Conservation (phyloP, 1,140 invertebrate species). For the Argopecten irradians region DNA sequence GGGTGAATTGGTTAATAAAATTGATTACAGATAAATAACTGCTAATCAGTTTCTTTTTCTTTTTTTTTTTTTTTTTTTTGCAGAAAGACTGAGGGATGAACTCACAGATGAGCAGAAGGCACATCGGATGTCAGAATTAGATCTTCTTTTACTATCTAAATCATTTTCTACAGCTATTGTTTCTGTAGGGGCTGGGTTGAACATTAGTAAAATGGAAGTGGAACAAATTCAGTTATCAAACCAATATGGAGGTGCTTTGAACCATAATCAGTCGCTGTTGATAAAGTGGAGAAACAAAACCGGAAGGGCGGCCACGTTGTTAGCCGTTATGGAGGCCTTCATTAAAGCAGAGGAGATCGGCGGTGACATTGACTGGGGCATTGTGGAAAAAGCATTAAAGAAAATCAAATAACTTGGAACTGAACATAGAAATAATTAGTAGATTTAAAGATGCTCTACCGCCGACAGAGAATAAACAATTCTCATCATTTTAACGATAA, state of each 20-base stretch:
- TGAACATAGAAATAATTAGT: no score
- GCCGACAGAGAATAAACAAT: no score
- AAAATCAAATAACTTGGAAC: no score
- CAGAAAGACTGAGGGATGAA: slow-evolving; percentile 38
- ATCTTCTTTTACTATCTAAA: slow-evolving; percentile 32
- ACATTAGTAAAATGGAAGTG: slow-evolving; percentile 19
- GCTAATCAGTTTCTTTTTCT: no score
- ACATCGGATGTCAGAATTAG: slow-evolving; percentile 19
- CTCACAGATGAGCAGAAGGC: slow-evolving; percentile 30
- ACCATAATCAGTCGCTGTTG: slow-evolving; percentile 35
- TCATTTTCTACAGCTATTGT: slow-evolving; percentile 35
- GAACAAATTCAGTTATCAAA: slow-evolving; percentile 25
- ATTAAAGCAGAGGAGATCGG: background rate
- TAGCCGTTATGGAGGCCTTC: slow-evolving; percentile 35
- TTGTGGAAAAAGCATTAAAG: background rate
- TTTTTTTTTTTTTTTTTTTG: slow-evolving; percentile 15
- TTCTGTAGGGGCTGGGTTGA: slow-evolving; percentile 31
- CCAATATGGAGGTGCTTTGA: background rate
- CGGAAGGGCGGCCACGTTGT: slow-evolving; percentile 33
- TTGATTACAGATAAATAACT: no score
- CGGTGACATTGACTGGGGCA: slow-evolving; percentile 35
- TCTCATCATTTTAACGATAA: no score
- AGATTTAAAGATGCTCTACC: no score
- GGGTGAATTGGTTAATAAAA: no score
- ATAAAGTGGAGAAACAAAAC: slow-evolving; percentile 46